Evolutionary conservation across 2,888 invertebrate species (phyloP), one percentile per base, ranked within the genome.

Genomic region (Chrysolina americana): DNA sequence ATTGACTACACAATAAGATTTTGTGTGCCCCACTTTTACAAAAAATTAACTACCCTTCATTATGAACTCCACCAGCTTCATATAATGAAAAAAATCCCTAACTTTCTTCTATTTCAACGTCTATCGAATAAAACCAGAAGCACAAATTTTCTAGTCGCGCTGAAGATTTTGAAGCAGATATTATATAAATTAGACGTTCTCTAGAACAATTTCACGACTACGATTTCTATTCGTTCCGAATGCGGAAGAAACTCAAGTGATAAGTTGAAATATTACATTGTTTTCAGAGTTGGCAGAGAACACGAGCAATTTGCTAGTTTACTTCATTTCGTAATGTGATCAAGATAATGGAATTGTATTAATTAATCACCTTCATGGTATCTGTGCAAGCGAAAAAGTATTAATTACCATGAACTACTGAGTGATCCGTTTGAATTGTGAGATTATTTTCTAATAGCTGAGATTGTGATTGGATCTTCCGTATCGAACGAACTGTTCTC

Each of bases 101-200:
- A 17, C 53, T 53, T 17, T 21, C 11, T 21, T 21, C 3, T 3
- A 53, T 3, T 53, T 19, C 4, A 21, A 21, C 11, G 9, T 10
- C 11, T 11, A 53, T 11, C 21, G 19, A n/a, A 72, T 72, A 78
- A 77, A 76, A 79, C 77, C 79, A 79, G 79, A 76, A 79, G 78
- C 79, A 73, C 75, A 73, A 76, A 78, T 78, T 73, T 76, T 71
- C 74, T 73, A 59, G 59, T 28, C 59, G 23, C 28, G 59, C 28
- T 70, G 71, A 74, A 77, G 78, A 80, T 80, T 74, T 75, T 68
- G 75, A 74, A 65, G 65, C 56, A 63, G 79, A 79, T 79, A 79
- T 71, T 62, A 76, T 63, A 74, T 73, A 78, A 79, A 79, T 78
- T 78, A 77, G 76, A 77, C 66, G 76, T 78, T 76, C 65, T 65